These are phyloP conservation scores for Coelinius sp. DNA, from an alignment of 2,888 invertebrate genomes.

Conservation along the genomic window DNA sequence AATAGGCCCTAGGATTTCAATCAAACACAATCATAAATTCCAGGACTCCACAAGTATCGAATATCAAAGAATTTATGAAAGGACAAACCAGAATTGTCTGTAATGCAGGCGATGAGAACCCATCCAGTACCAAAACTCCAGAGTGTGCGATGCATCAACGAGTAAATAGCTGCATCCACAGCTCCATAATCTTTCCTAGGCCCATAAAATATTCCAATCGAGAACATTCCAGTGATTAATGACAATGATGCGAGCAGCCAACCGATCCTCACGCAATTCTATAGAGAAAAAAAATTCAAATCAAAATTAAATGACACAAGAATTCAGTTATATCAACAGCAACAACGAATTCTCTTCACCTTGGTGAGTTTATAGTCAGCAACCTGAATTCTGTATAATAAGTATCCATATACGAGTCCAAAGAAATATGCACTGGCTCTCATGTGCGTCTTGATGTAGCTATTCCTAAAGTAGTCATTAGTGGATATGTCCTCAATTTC, in stretches of 20 bases:
- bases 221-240: constrained; percentile 74
- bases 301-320: neutral
- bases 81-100: constrained; percentile 76
- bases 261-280: constrained; percentile 56
- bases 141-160: constrained; percentile 77
- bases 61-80: neutral
- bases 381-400: constrained; percentile 77
- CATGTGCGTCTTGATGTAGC: constrained; percentile 84
- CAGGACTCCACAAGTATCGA: neutral
- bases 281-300: constrained; percentile 8
- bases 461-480: constrained; percentile 77
- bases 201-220: constrained; percentile 77
- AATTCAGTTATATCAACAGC: neutral
- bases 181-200: constrained; percentile 75
- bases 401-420: constrained; percentile 78
- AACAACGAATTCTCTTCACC: constrained; percentile 68
- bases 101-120: constrained; percentile 76
- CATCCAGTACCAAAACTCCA: constrained; percentile 81
- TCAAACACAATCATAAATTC: neutral
- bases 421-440: constrained; percentile 80
- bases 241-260: constrained; percentile 57
- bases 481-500: constrained; percentile 77
- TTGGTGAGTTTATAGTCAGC: constrained; percentile 64
- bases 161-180: constrained; percentile 77
- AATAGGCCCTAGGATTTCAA: constrained; percentile 71